Conservation (phyloP, 2,888 invertebrate genomes). For the Thereva unica region DNA sequence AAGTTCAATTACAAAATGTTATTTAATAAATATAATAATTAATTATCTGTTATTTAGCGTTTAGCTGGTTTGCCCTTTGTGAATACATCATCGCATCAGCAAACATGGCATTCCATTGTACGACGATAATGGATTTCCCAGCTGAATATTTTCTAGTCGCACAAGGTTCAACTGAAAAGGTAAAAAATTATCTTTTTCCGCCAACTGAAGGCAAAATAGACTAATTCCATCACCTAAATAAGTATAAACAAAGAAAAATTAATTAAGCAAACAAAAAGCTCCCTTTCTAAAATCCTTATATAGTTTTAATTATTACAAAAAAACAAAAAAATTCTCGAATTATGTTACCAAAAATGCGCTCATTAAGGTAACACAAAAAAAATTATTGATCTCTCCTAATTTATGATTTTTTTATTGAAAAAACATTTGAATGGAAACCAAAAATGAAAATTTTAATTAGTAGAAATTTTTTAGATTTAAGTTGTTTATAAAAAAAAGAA, state of each 20-base stretch:
- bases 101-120: slow-evolving; percentile 91
- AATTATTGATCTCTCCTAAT: no score
- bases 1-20: slow-evolving; percentile 52
- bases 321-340: no score
- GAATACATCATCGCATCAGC: slow-evolving; percentile 90
- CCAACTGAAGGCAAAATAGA: slow-evolving; percentile 19
- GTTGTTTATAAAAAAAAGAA: no score
- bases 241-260: slow-evolving; percentile 4
- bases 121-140: slow-evolving; percentile 85
- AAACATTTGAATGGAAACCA: no score
- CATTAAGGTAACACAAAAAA: no score
- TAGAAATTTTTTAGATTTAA: no score
- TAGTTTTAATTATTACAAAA: no score
- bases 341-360: no score
- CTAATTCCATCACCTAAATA: slow-evolving; percentile 10
- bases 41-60: slow-evolving; percentile 65
- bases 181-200: slow-evolving; percentile 46
- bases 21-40: neutral
- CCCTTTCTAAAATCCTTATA: slow-evolving; percentile 13
- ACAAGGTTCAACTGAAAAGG: slow-evolving; percentile 60
- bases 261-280: neutral
- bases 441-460: no score
- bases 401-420: no score
- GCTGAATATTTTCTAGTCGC: slow-evolving; percentile 78
- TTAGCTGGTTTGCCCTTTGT: slow-evolving; percentile 92